Conservation (phyloP, 1,140 invertebrate species). For the Mercenaria mercenaria region DNA sequence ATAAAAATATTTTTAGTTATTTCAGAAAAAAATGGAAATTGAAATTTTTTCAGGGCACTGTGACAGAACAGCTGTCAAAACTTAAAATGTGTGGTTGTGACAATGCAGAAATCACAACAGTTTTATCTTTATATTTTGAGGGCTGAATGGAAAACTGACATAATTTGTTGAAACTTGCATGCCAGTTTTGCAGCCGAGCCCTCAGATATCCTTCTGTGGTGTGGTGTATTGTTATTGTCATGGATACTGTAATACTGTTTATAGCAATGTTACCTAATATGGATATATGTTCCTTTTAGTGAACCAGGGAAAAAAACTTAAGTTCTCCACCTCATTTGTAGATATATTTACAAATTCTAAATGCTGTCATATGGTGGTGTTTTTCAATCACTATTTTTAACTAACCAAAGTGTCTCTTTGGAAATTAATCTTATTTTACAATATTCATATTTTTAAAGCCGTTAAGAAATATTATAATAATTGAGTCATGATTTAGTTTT, state of each 20-base stretch:
- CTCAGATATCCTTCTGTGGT: neutral
- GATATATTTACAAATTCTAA: no score
- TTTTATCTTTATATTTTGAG: neutral
- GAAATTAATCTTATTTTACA: no score
- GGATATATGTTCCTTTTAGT: neutral
- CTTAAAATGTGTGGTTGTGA: slow-evolving; percentile 44
- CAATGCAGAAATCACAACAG: slow-evolving; percentile 21
- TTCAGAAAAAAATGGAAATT: neutral
- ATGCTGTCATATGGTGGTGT: no score
- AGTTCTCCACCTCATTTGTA: neutral
- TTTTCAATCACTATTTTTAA: no score
- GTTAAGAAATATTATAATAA: no score
- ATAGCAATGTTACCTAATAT: slow-evolving; percentile 10
- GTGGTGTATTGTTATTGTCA: slow-evolving; percentile 21
- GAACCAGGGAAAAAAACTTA: no score
- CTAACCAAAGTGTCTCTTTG: no score
- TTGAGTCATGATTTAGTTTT: slow-evolving; percentile 30
- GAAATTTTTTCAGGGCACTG: neutral
- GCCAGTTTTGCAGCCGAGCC: no score
- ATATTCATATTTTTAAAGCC: no score
- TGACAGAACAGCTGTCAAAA: neutral
- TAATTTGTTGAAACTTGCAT: no score
- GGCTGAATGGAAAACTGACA: no score
- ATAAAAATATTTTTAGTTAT: no score
- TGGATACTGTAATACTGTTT: slow-evolving; percentile 21